Base-by-base conservation (phyloP, 2,888 invertebrate genomes). In the Gibbula magus region DNA sequence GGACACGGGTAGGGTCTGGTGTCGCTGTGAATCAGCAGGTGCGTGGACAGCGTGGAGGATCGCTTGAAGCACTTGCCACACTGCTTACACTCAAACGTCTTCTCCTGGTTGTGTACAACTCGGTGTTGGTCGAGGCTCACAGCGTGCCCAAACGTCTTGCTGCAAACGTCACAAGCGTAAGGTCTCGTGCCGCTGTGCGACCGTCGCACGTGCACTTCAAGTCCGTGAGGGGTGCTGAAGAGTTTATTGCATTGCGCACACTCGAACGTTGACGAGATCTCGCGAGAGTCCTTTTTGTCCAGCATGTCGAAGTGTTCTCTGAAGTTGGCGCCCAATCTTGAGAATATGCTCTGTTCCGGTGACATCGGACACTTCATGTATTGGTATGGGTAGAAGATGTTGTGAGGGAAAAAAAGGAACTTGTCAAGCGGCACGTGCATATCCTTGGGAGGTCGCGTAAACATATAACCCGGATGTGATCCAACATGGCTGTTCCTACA, bases 131-230 rank as follows among this genome's bases (percentile, higher is more conserved):
- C 97, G 87, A 99, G 95, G 93, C 98, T 98, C 74, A 92, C 91
- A 93, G 98, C 98, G 93, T 98, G 98, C 80, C 99, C 98, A 93
- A 99, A 99, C 32, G 98, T 98, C 94, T 99, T 99, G 94, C 98
- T 98, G 94, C 98, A 99, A 85, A 98, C 94, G 93, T 98, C 98
- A 93, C 98, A 99, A 83, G 98, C 98, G 93, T 97, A 99, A 0
- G 99, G 98, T 88, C 98, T 94, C 93, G 98, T 97, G 18, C 98
- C 98, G 70, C 89, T 93, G 89, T 99, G 98, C 45, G 98, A 97
- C 87, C 98, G 95, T 87, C 98, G 95, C 29, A 98, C 98, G 93
- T 99, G 98, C 83, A 99, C 99, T 94, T 99, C 99, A 79, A 99
- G 95, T 1, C 99, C 99, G 93, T 98, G 98, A 4, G 98, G 97